phyloP scores from a whole-genome alignment of 2,113 vertebrate species.

The Brachypodius melanocephalos region DNA sequence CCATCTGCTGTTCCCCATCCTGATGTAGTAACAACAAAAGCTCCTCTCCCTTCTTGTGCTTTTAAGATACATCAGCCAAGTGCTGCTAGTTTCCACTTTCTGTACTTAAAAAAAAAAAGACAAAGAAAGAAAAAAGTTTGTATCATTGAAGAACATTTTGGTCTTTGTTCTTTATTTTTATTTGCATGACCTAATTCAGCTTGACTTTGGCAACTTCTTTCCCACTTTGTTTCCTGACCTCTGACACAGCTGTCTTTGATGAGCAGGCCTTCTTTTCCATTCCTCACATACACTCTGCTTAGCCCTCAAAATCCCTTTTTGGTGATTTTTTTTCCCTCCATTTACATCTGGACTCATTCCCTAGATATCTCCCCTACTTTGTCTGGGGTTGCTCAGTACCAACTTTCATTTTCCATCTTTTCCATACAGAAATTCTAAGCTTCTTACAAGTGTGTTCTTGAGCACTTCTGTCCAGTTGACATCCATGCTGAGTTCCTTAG shows the following conservation, averaged over 20 bases:
- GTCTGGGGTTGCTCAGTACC: neutral
- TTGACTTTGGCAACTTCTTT: slow-evolving; percentile 12
- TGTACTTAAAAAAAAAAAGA: neutral
- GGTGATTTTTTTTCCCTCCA: neutral
- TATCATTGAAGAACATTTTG: neutral
- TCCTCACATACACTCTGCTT: neutral
- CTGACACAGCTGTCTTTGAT: neutral
- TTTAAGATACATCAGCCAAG: neutral
- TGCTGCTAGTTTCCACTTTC: neutral
- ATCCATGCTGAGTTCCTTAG: neutral
- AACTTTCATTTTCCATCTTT: neutral
- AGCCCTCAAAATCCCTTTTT: neutral
- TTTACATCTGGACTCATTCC: neutral
- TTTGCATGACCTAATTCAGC: slow-evolving; percentile 14
- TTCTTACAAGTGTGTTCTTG: neutral
- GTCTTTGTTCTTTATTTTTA: slow-evolving; percentile 8
- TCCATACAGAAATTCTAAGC: neutral
- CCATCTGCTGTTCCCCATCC: neutral
- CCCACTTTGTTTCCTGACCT: slow-evolving; percentile 23
- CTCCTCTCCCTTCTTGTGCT: neutral
- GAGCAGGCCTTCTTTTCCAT: neutral
- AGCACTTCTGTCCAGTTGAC: neutral
- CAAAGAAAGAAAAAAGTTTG: neutral
- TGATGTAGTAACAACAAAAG: neutral
- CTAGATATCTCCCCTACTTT: neutral